Percentiles rank a stretch among this genome's conserved stretches.
These are phyloP conservation scores for Lithophane semibrunnea DNA, from an alignment of 2,888 invertebrate species.

Conservation along the genomic window DNA sequence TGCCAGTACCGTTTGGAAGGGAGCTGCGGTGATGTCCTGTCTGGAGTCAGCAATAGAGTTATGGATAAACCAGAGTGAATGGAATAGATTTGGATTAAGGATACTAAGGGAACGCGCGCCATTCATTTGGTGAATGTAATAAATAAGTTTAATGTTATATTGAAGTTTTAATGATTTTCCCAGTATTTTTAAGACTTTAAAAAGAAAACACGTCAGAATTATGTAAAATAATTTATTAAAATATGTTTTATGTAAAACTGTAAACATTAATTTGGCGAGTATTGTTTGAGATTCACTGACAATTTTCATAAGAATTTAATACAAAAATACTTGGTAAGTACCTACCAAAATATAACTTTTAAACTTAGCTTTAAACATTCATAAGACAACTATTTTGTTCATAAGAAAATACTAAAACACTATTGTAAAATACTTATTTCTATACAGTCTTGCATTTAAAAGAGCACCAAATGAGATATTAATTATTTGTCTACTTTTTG, in stretches of 20 bases:
- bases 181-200: not conserved
- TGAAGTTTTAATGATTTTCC: conserved; percentile 29
- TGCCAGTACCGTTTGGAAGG: conserved; percentile 97
- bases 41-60: conserved; percentile 97
- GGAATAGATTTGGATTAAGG: conserved; percentile 96
- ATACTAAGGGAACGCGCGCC: conserved; percentile 97
- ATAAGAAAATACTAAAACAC: conserved; percentile 26
- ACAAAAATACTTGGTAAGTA: conserved; percentile 31
- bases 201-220: conserved; percentile 25
- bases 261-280: conserved; percentile 44
- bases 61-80: conserved; percentile 96
- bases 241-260: conserved; percentile 23
- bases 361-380: not conserved
- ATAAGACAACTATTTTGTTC: not conserved
- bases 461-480: conserved; percentile 33
- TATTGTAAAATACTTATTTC: conserved; percentile 31
- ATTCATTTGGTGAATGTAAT: conserved; percentile 93
- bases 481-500: not conserved
- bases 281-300: conserved; percentile 47
- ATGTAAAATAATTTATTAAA: conserved; percentile 54
- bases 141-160: conserved; percentile 22
- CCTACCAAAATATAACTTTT: conserved; percentile 16
- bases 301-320: conserved; percentile 30
- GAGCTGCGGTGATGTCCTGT: conserved; percentile 97
- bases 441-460: conserved; percentile 49